Conservation (phyloP, 2,113 vertebrate genomes). For the Daphoenositta chrysoptera region DNA sequence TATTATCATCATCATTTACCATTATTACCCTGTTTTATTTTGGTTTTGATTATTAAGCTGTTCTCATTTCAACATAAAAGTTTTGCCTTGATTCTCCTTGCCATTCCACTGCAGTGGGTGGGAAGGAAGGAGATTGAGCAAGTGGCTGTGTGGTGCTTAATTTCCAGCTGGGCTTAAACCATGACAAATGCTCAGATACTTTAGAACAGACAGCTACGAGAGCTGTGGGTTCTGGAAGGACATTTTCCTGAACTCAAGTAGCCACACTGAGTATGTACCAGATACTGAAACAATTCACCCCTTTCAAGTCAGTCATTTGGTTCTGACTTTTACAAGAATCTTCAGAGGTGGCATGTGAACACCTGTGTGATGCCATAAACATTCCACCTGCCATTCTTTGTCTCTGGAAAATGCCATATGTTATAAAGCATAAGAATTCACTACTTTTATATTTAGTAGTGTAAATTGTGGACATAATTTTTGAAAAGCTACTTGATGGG, state of each 20-base stretch:
- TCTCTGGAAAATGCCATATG: neutral
- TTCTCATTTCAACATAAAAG: neutral
- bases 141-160: neutral
- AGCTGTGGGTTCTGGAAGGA: neutral
- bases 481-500: neutral
- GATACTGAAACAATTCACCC: neutral
- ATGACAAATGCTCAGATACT: neutral
- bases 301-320: neutral
- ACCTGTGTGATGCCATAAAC: neutral
- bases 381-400: neutral
- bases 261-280: neutral
- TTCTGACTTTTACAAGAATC: neutral
- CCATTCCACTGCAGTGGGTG: neutral
- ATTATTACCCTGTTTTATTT: neutral
- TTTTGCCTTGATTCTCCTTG: neutral
- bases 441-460: neutral
- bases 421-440: neutral
- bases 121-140: rapidly evolving
- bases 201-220: neutral
- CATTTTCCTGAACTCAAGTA: neutral
- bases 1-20: neutral
- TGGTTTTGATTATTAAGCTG: neutral
- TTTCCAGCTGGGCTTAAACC: neutral
- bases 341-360: neutral
- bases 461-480: neutral